Evolutionary conservation across 1,140 invertebrate genomes (phyloP), one percentile per base, ranked within the genome.

Genomic region (Atta colombica): DNA sequence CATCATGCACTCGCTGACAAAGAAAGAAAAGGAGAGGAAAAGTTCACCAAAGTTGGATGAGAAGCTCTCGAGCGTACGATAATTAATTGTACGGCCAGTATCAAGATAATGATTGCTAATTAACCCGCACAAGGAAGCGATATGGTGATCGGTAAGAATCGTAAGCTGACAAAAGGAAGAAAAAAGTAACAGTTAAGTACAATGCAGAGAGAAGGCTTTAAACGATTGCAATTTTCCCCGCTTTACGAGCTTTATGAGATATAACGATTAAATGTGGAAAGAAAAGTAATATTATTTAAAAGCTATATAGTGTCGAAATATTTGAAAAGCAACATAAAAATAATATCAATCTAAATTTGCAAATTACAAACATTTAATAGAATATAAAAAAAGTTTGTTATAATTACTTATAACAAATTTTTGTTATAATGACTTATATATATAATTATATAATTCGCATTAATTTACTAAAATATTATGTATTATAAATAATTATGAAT

Each of bases 81-180:
- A 90, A 91, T 91, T 90, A 91, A 91, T 91, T 85, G 87, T 84
- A 69, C 28, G 61, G 72, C 51, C 53, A 66, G 69, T 88, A 90
- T 90, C 84, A 78, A 88, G 89, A 91, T 91, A 91, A 91, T 91
- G 87, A 84, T 88, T 88, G 90, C 90, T 90, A 91, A 91, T 91
- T 90, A 91, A 88, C 66, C 49, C 84, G 63, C 39, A 63, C 53
- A 89, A 45, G 31, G 51, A 25, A 60, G 65, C 49, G 61, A 51
- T 60, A 58, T 84, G 72, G 12, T 66, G 74, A 88, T 91, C 82
- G 72, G 65, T 28, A 45, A 18, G 60, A n/a, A 71, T 55, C 18
- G 71, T 49, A 18, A 78, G 51, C 21, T 45, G 60, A 10, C 31
- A n/a, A 63, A 35, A 68, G 53, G 3, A 53, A 60, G 61, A 69